Percentiles rank a stretch among this genome's conserved stretches.
Conservation (phyloP, 2,888 invertebrate species). For the Lasius fuliginosus region DNA sequence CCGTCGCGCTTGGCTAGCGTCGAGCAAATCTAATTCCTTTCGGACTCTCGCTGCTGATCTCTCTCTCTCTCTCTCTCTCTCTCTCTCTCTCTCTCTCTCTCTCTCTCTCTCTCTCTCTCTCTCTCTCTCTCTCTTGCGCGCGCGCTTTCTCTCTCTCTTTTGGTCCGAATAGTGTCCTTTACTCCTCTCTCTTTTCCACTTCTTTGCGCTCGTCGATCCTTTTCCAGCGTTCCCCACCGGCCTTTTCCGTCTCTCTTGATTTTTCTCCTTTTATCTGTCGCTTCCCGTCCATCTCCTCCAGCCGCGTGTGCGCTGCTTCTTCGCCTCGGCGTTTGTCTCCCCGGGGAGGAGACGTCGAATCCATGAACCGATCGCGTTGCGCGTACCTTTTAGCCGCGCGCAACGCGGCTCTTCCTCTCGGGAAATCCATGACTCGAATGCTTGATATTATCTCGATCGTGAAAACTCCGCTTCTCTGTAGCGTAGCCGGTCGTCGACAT, state of each 20-base stretch:
- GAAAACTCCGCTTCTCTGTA: slow-evolving; percentile 52
- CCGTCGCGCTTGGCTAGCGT: slow-evolving; percentile 83
- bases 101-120: slow-evolving; percentile 42
- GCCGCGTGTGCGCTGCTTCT: slow-evolving; percentile 33
- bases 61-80: slow-evolving; percentile 47
- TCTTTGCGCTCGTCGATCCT: slow-evolving; percentile 29
- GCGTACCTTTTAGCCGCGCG: slow-evolving; percentile 75
- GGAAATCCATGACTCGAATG: slow-evolving; percentile 77
- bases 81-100: slow-evolving; percentile 53
- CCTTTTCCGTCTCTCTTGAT: slow-evolving; percentile 38
- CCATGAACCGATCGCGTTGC: slow-evolving; percentile 73
- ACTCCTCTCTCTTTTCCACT: slow-evolving; percentile 41
- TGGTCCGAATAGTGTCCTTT: slow-evolving; percentile 34
- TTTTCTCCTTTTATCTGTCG: slow-evolving; percentile 52
- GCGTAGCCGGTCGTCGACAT: slow-evolving; percentile 29
- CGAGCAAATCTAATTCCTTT: slow-evolving; percentile 83
- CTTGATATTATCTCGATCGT: slow-evolving; percentile 74
- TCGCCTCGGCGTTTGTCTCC: slow-evolving; percentile 69
- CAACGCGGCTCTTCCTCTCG: slow-evolving; percentile 73
- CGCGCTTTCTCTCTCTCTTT: neutral
- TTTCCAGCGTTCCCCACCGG: slow-evolving; percentile 15
- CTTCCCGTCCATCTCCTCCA: slow-evolving; percentile 42
- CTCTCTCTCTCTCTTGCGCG: slow-evolving; percentile 41
- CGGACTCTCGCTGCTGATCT: slow-evolving; percentile 74
- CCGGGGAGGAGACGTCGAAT: slow-evolving; percentile 73